Conservation (phyloP, 1,140 invertebrate genomes). For the Zaprionus africanus region DNA sequence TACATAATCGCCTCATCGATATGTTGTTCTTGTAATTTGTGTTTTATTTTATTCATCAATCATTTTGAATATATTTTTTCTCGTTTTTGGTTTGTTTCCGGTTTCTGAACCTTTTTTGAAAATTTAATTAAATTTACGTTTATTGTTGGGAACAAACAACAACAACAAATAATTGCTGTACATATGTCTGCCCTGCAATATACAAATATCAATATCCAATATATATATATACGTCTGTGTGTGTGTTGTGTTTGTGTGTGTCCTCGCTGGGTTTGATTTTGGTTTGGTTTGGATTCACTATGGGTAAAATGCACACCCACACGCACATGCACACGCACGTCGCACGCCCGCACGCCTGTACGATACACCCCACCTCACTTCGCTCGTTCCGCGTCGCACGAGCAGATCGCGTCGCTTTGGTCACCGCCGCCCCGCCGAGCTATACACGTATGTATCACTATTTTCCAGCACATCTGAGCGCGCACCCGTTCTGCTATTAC, state of each 20-base stretch:
- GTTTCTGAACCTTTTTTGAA: conserved; percentile 69
- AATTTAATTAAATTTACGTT: conserved; percentile 78
- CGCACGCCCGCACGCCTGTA: neutral
- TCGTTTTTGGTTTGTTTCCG: conserved; percentile 70
- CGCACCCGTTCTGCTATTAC: conserved; percentile 85
- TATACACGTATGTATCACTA: conserved; percentile 86
- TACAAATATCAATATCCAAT: conserved; percentile 52
- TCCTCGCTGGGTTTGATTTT: conserved; percentile 71
- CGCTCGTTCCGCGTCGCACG: conserved; percentile 23
- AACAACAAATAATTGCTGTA: conserved; percentile 62
- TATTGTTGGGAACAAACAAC: conserved; percentile 48
- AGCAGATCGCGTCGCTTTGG: conserved; percentile 85
- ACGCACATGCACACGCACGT: conserved; percentile 20
- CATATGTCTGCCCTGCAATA: conserved; percentile 47
- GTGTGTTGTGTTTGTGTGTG: conserved; percentile 51
- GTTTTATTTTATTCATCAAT: conserved; percentile 73
- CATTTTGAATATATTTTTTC: conserved; percentile 66
- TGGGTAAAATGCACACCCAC: conserved; percentile 53
- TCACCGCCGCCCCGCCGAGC: conserved; percentile 85
- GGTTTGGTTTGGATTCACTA: conserved; percentile 61
- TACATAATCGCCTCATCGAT: conserved; percentile 60
- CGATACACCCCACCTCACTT: neutral
- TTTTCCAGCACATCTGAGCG: conserved; percentile 85
- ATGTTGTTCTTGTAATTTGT: conserved; percentile 60
- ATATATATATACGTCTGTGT: conserved; percentile 40